Percentiles rank a stretch among this genome's conserved stretches.
phyloP scores from a whole-genome alignment of 2,797 vertebrate genomes.

The Anniella stebbinsi region DNA sequence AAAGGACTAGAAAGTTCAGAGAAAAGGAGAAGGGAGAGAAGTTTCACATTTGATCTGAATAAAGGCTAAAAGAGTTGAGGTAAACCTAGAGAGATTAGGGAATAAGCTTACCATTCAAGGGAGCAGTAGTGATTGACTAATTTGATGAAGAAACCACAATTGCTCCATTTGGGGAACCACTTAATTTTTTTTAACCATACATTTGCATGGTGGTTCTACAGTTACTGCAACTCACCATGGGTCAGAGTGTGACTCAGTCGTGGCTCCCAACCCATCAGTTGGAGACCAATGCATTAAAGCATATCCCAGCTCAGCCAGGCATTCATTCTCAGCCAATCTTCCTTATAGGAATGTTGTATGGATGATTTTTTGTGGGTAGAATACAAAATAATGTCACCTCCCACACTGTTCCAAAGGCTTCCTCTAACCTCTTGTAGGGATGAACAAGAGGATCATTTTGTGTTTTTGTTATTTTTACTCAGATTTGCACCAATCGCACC shows the following conservation, averaged over 20 bases:
- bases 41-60: neutral
- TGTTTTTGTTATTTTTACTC: no score
- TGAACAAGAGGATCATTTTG: no score
- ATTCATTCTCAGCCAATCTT: neutral
- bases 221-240: neutral
- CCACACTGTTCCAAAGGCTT: neutral
- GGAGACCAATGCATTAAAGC: neutral
- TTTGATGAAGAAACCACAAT: neutral
- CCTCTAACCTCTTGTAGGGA: no score
- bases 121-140: neutral
- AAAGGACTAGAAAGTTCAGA: neutral
- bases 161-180: neutral
- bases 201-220: neutral
- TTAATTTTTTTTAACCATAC: neutral
- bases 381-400: neutral
- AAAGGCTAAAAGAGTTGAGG: neutral
- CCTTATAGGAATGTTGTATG: neutral
- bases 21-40: neutral
- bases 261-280: neutral
- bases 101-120: neutral
- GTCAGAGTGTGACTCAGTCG: no score
- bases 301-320: neutral
- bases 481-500: no score
- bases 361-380: neutral
- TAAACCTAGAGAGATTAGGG: neutral